Conservation (phyloP, 1,140 invertebrate genomes). For the Lethocerus indicus region DNA sequence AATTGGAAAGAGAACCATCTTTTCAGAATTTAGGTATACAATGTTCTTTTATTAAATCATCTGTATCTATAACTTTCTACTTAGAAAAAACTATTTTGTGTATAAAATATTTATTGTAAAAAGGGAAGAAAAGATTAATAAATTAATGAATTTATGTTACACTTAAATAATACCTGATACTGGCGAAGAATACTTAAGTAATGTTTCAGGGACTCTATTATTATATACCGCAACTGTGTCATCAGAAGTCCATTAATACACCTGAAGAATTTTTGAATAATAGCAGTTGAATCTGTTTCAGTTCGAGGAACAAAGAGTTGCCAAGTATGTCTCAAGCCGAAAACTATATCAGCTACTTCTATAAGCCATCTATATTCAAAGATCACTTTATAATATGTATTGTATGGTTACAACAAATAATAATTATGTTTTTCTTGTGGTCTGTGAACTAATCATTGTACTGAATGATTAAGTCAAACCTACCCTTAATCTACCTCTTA, state of each 20-base stretch:
- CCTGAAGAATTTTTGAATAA: conserved; percentile 46
- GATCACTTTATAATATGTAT: background rate
- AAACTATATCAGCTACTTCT: conserved; percentile 54
- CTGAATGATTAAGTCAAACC: background rate
- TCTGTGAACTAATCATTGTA: background rate
- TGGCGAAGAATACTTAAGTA: conserved; percentile 23
- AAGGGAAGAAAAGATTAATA: background rate
- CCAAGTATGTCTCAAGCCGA: conserved; percentile 44
- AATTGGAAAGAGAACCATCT: background rate
- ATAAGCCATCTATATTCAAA: conserved; percentile 39
- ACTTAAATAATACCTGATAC: background rate
- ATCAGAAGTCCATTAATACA: conserved; percentile 66
- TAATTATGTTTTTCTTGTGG: background rate
- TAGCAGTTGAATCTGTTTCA: conserved; percentile 29
- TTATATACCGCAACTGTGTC: conserved; percentile 51
- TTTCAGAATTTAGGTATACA: background rate
- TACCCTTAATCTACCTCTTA: background rate
- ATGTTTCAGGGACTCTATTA: conserved; percentile 61
- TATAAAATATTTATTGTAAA: too few relatives aligned
- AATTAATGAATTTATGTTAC: background rate
- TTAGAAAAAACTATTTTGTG: too few relatives aligned
- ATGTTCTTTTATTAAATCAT: background rate
- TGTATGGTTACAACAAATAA: background rate
- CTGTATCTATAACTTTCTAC: too few relatives aligned
- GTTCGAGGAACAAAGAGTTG: conserved; percentile 42